Evolutionary conservation across 2,113 vertebrate genomes (phyloP), one percentile per base, ranked within the genome.

Genomic region (Cephalopterus ornatus): DNA sequence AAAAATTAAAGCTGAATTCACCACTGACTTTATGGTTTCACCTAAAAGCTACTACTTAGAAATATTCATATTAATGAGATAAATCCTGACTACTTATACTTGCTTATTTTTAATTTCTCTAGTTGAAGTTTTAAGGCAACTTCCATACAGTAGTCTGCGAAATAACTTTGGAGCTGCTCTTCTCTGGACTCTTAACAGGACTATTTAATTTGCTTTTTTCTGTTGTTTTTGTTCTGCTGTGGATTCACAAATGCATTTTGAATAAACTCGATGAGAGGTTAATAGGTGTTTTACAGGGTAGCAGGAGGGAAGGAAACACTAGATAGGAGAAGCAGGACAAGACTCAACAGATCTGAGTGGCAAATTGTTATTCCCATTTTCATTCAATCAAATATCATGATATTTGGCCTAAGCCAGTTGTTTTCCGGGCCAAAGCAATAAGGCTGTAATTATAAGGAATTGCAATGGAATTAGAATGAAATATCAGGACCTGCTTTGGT

Each of bases 331-430:
- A 59, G 27, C 52, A 88, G 62, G 53, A 52, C 66, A 79, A 88
- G 62, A 75, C 81, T 79, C 70, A 82, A 88, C 49, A 82, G 44
- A 44, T 75, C 32, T 4, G 56, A 82, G n/a, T 56, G 56, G 65
- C 70, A 94, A 91, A 85, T n/a, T 28, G 85, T 53, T 78, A 39
- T 85, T 92, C 53, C 30, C 30, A 33, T 94, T 95, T 88, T 82
- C 61, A 75, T 28, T 85, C 66, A 76, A 63, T 44, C 68, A 79
- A 41, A 9, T 67, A 47, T 81, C 70, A 78, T 0, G 9, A 42
- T 81, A 67, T 92, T 86, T 81, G 78, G 26, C 52, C 50, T 62
- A 39, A 74, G 50, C 77, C 46, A 62, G 65, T 47, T 79, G 53
- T 84, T 89, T 95, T 77, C 70, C 61, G 78, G 59, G 52, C 42